Evolutionary conservation across 2,797 vertebrate species (phyloP).

Genomic region (Florisuga fusca): DNA sequence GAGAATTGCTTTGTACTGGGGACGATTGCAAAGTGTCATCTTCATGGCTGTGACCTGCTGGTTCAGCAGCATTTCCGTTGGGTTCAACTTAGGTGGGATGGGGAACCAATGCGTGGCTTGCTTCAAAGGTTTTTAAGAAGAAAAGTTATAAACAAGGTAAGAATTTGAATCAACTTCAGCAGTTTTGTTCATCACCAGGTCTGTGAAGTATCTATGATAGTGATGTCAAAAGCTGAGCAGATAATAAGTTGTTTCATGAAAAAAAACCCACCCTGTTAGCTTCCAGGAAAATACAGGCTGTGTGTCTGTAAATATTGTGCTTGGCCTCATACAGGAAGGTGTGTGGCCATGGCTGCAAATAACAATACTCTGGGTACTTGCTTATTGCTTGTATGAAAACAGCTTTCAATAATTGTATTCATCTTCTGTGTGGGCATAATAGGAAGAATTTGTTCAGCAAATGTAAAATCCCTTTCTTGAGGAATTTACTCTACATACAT

Average conservation of each 20-base stretch:
- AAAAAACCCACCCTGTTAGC: not conserved
- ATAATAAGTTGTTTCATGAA: not conserved
- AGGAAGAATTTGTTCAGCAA: not conserved
- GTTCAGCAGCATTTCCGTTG: constrained; percentile 96
- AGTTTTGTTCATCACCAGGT: not conserved
- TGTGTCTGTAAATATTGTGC: not conserved
- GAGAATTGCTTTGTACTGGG: constrained; percentile 91
- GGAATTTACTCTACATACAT: not conserved
- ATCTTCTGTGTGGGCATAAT: not conserved
- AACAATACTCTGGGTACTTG: not conserved
- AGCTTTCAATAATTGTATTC: not conserved
- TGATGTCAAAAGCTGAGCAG: not conserved
- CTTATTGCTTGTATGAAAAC: not conserved
- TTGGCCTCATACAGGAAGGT: not conserved
- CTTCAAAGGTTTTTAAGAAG: constrained; percentile 88
- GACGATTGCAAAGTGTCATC: constrained; percentile 88
- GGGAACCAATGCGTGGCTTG: constrained; percentile 89
- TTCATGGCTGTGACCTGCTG: constrained; percentile 90
- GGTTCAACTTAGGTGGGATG: constrained; percentile 94
- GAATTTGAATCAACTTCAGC: not conserved
- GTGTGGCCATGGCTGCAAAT: not conserved
- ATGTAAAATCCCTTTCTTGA: not conserved
- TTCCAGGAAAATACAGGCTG: not conserved
- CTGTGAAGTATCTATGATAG: not conserved
- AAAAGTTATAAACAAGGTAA: constrained; percentile 90